Percentiles rank a stretch among this genome's conserved stretches.
Conservation (phyloP, 1,140 invertebrate species). For the Armadillidium nasatum region DNA sequence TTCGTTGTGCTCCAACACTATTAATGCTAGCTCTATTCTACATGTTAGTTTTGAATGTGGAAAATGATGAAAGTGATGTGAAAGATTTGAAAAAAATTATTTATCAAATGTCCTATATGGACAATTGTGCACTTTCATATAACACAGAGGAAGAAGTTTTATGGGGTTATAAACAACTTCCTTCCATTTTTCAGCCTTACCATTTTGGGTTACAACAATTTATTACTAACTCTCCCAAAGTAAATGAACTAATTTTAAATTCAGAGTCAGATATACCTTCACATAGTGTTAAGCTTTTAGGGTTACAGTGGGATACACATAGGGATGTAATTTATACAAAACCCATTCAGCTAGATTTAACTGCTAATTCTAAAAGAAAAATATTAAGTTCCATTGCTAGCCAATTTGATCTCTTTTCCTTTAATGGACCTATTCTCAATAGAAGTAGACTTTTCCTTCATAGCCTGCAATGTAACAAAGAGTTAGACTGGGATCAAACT, state of each 20-base stretch:
- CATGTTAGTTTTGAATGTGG: not conserved
- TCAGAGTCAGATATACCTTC: not conserved
- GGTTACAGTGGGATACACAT: not conserved
- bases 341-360: not conserved
- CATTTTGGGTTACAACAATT: constrained; percentile 19
- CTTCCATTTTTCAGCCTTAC: not conserved
- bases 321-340: not conserved
- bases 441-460: not conserved
- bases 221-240: not conserved
- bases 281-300: not conserved
- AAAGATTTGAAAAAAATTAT: not conserved
- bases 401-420: not conserved
- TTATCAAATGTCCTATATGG: constrained; percentile 3
- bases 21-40: constrained; percentile 15
- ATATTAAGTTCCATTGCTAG: not conserved
- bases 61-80: not conserved
- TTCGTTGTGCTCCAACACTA: constrained; percentile 8
- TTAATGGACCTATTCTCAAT: not conserved
- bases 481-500: not conserved
- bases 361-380: not conserved
- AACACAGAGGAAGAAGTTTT: not conserved
- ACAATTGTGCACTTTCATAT: not conserved
- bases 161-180: not conserved
- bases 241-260: not conserved
- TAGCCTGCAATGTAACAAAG: not conserved